Evolutionary conservation across 2,888 invertebrate species (phyloP).

Genomic region (Altica lythri): DNA sequence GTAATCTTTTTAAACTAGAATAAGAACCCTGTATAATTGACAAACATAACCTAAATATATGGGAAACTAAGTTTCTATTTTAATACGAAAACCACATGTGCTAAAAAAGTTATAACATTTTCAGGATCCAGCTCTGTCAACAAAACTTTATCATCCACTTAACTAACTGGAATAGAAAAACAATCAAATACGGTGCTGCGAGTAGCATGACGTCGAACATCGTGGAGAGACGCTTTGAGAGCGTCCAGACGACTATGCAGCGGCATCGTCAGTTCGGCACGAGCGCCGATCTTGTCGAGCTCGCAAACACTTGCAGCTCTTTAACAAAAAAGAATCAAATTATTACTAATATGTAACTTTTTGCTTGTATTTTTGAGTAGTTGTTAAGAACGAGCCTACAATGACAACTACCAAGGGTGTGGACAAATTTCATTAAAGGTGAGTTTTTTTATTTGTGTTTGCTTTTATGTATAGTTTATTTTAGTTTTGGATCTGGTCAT

Average conservation of each 20-base stretch:
- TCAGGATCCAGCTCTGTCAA: constrained; percentile 2
- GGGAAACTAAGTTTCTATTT: no score
- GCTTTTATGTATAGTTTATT: constrained; percentile 1
- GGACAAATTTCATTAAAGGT: constrained; percentile 29
- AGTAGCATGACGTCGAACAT: constrained; percentile 24
- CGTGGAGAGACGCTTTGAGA: constrained; percentile 49
- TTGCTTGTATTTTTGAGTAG: constrained; percentile 35
- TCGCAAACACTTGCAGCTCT: constrained; percentile 34
- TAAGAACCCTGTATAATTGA: no score
- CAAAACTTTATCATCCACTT: neutral
- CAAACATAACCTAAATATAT: no score
- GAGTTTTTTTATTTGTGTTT: constrained; percentile 13
- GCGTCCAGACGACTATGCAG: constrained; percentile 54
- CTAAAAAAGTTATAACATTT: neutral
- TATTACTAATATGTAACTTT: constrained; percentile 34
- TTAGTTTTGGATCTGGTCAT: constrained; percentile 1
- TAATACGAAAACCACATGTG: no score
- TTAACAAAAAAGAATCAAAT: constrained; percentile 18
- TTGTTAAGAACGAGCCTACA: constrained; percentile 30
- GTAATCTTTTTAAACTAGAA: no score
- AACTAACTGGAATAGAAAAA: neutral
- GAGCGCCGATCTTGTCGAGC: constrained; percentile 49
- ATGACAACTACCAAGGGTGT: constrained; percentile 30
- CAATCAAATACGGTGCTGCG: constrained; percentile 4
- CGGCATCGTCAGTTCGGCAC: constrained; percentile 55